Percentiles rank a stretch among this genome's conserved stretches.
These are phyloP conservation scores for Drosophila borealis DNA, from an alignment of 2,888 invertebrate species.

Conservation along the genomic window DNA sequence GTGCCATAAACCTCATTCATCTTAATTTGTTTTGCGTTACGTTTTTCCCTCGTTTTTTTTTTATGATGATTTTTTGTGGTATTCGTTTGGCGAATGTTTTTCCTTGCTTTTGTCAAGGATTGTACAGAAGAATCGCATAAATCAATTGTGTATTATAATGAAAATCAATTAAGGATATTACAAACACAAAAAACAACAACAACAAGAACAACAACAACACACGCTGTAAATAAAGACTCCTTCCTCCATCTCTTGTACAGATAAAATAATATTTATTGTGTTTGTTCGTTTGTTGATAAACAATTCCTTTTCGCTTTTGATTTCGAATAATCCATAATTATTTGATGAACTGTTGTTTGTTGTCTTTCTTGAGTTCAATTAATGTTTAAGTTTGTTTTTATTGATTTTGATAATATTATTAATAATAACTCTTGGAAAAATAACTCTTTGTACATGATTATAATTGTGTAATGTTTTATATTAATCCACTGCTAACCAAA, in stretches of 20 bases:
- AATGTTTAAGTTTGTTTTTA: constrained; percentile 27
- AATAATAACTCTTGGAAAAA: constrained; percentile 56
- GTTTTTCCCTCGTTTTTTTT: constrained; percentile 41
- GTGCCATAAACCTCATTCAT: constrained; percentile 75
- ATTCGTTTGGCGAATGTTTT: constrained; percentile 12
- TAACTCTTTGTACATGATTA: constrained; percentile 76
- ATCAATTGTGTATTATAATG: constrained; percentile 57
- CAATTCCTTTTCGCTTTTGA: constrained; percentile 33
- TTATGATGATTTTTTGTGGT: constrained; percentile 49
- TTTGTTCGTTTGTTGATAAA: constrained; percentile 69
- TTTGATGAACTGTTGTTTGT: constrained; percentile 63
- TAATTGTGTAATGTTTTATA: constrained; percentile 79
- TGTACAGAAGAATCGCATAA: constrained; percentile 47
- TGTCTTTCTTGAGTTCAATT: constrained; percentile 32
- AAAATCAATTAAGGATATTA: constrained; percentile 42
- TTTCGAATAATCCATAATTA: constrained; percentile 20
- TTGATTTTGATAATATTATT: constrained; percentile 2
- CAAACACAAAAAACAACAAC: constrained; percentile 47
- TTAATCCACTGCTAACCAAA: constrained; percentile 71
- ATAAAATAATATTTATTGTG: constrained; percentile 71
- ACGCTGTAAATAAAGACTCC: constrained; percentile 69
- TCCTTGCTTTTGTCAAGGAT: constrained; percentile 37
- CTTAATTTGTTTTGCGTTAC: constrained; percentile 70
- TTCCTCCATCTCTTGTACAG: constrained; percentile 71
- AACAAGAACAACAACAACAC: constrained; percentile 58